A percentile compares a stretch with the other conserved stretches of the same genome.
These are phyloP conservation scores for Campaea margaritaria DNA, from an alignment of 2,888 invertebrate genomes.

Conservation along the genomic window DNA sequence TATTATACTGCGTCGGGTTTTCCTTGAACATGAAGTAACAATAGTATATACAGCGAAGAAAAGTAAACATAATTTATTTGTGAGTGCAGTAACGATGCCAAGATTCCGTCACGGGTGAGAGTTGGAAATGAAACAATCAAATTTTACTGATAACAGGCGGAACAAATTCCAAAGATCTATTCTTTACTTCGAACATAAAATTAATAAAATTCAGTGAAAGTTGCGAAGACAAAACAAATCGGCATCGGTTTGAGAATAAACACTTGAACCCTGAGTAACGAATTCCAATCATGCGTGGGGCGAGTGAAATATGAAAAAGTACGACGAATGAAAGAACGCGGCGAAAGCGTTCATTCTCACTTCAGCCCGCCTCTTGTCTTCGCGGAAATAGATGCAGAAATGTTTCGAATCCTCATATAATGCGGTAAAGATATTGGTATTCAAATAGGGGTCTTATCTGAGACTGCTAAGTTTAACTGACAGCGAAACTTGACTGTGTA, in stretches of 20 bases:
- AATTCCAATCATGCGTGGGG: constrained; percentile 49
- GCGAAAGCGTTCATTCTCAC: constrained; percentile 43
- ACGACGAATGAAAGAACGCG: constrained; percentile 31
- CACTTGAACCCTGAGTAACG: constrained; percentile 33
- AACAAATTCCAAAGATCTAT: constrained; percentile 8
- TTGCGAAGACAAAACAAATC: constrained; percentile 35
- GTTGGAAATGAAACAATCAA: constrained; percentile 9
- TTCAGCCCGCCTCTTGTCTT: constrained; percentile 38
- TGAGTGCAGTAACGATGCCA: constrained; percentile 9
- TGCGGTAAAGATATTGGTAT: constrained; percentile 23
- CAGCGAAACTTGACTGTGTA: constrained; percentile 18
- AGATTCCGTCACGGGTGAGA: constrained; percentile 14
- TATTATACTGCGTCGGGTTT: too few species aligned
- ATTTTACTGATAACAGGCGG: background rate
- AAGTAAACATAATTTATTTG: background rate
- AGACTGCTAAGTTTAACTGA: constrained; percentile 17
- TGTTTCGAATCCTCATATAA: constrained; percentile 10
- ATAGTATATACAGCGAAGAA: background rate
- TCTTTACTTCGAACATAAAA: constrained; percentile 9
- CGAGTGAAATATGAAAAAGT: constrained; percentile 44
- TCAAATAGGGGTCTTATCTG: constrained; percentile 19
- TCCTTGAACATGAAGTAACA: too few species aligned
- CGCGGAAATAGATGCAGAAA: constrained; percentile 33
- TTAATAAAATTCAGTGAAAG: constrained; percentile 29
- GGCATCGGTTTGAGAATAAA: constrained; percentile 28